These are phyloP conservation scores for Leucozona laternaria DNA, from an alignment of 2,888 invertebrate genomes.

Conservation along the genomic window DNA sequence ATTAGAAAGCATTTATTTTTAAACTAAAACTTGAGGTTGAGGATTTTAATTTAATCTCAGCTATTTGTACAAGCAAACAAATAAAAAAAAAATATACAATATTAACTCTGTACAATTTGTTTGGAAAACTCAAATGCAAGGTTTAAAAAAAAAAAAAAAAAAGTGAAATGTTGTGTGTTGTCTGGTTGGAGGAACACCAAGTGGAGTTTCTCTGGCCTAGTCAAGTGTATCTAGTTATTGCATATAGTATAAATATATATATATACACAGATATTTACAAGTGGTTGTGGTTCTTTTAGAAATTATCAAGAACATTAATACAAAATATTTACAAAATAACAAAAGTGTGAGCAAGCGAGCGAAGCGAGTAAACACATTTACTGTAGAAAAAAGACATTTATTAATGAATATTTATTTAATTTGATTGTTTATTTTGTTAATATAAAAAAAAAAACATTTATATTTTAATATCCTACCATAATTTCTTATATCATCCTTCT, in stretches of 20 bases:
- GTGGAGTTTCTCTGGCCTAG: not conserved
- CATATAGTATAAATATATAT: conserved; percentile 55
- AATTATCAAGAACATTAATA: conserved; percentile 67
- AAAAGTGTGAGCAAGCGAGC: conserved; percentile 33
- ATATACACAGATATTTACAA: conserved; percentile 77
- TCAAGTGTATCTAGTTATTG: conserved; percentile 66
- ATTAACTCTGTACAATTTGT: conserved; percentile 75
- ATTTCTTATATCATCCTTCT: conserved; percentile 69
- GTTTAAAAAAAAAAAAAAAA: conserved; percentile 14
- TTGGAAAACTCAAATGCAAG: conserved; percentile 53
- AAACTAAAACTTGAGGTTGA: conserved; percentile 66
- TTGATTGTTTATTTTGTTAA: conserved; percentile 31
- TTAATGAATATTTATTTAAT: conserved; percentile 45
- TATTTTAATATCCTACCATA: conserved; percentile 53
- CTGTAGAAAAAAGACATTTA: conserved; percentile 42
- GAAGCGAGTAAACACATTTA: conserved; percentile 45
- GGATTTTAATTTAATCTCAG: conserved; percentile 68
- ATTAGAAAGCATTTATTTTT: conserved; percentile 62
- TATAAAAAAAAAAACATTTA: conserved; percentile 12
- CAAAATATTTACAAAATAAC: conserved; percentile 13
- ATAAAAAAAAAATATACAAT: conserved; percentile 59
- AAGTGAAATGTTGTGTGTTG: conserved; percentile 57
- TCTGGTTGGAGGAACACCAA: conserved; percentile 19
- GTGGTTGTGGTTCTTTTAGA: conserved; percentile 84
- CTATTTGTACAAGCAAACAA: conserved; percentile 69